Evolutionary conservation across 2,888 invertebrate species (phyloP), one percentile per base, ranked within the genome.

Genomic region (Phrixothrix hirtus): DNA sequence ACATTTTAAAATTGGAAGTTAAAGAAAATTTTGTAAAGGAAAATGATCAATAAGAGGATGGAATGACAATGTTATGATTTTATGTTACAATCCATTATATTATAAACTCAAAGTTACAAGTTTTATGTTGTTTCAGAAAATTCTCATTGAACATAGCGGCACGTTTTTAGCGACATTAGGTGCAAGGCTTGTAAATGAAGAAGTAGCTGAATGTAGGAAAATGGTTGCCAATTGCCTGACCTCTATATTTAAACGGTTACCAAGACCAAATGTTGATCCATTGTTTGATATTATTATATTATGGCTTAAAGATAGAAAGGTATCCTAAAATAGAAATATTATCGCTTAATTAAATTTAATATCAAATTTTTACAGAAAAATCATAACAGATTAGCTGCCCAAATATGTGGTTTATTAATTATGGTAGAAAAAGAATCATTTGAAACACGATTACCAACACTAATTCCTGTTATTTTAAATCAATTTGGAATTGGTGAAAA

Each of bases 141-240:
- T 83, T 30, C 71, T 92, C 12, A 74, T 77, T 1, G 77, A 81
- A 29, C 81, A 86, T 56, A 79, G 83, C 1, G 84, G 84, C 10
- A 79, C 88, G 15, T 79, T 95, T 11, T 85, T 92, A 42, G 73
- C 94, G 0, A 83, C 88, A 0, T 75, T 95, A 14, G 87, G 91
- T 6, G 85, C 87, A 0, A 80, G 89, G 37, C 79, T 96, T 69
- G 80, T 93, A 6, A 92, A 94, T 69, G 96, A 97, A 64, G 83
- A 87, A 2, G 86, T 88, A 25, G 80, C 88, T 0, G 82, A 82
- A 7, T 93, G 93, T 64, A 82, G 89, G 13, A 87, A 87, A 62
- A 79, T 83, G 44, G 83, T 87, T 9, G 89, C 91, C 0, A 77
- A 81, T 16, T 87, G 88, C 49, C 77, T 96, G 9, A 86, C 88